Evolutionary conservation across 2,888 invertebrate species (phyloP), one percentile per base, ranked within the genome.

Genomic region (Taphrorychus bicolor): DNA sequence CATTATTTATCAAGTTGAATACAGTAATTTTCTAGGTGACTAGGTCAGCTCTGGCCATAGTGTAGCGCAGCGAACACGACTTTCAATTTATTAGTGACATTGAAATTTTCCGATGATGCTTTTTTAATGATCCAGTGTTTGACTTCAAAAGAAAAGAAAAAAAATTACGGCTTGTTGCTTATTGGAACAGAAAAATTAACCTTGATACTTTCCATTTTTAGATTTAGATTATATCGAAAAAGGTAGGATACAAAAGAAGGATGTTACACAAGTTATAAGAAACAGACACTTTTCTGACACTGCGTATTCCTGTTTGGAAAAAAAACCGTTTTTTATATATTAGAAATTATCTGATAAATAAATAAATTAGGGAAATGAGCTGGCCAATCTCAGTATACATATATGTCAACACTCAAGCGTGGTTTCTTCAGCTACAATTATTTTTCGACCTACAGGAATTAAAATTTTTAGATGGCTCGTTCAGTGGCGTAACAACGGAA

Each of bases 11-110:
- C 7, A 32, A 32, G 17, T 23, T 45, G 24, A 32, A 5, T 5
- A 22, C 9, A 16, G 32, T 42, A 22, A 42, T 61, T 61, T 61
- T 61, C 61, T 54, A 24, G 61, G 61, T 61, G 45, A 61, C 61
- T 53, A 14, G 61, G 61, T 61, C 53, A 61, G 21, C 19, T 11
- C 32, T 11, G 2, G n/a, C n/a, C n/a, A n/a, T n/a, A n/a, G 11
- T 32, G 32, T 32, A 32, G 3, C 11, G 7, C 32, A 11, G 32
- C 7, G 11, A 32, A 32, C 32, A 32, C 32, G 11, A 32, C 11
- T 32, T 32, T 32, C 3, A 32, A 11, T 32, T 32, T 11, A 32
- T 32, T 32, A 32, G 11, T 32, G 32, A 32, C 32, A 32, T 32
- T 32, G 32, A 32, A 32, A 32, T 32, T 32, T 2, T 32, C 32